A percentile compares a stretch with the other conserved stretches of the same genome.
Conservation (phyloP, 2,888 invertebrate species). For the Oscheius sp. region DNA sequence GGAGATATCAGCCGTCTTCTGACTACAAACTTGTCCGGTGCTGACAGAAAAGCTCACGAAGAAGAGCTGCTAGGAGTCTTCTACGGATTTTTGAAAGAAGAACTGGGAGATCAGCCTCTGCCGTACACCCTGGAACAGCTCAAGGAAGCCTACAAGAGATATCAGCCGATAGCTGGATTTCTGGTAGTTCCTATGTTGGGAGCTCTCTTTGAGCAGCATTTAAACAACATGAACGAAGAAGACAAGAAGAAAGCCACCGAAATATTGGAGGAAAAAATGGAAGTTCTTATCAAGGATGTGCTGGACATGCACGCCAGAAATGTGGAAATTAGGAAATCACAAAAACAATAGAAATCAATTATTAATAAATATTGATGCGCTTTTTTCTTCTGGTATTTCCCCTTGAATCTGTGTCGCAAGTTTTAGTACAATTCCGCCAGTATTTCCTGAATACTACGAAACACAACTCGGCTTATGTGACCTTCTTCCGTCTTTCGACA, state of each 20-base stretch:
- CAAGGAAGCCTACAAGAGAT: conserved; percentile 30
- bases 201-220: conserved; percentile 19
- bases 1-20: conserved; percentile 33
- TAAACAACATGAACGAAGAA: conserved; percentile 16
- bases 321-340: conserved; percentile 21
- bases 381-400: no score
- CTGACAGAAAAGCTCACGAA: conserved; percentile 9
- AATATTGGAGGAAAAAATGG: conserved; percentile 30
- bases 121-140: conserved; percentile 38
- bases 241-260: conserved; percentile 4
- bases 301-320: conserved; percentile 27
- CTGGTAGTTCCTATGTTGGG: conserved; percentile 37
- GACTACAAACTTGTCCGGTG: conserved; percentile 18
- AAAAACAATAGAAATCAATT: neutral
- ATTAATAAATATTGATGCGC: no score
- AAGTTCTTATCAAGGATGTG: conserved; percentile 13
- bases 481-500: no score
- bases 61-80: conserved; percentile 33
- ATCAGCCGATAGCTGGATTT: conserved; percentile 27
- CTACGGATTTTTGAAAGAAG: conserved; percentile 32
- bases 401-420: no score
- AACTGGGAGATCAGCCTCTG: neutral
- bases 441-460: no score
- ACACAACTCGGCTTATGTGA: no score
- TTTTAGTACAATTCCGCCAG: no score